Base-by-base conservation (phyloP, 1,140 invertebrate species). In the Pachyrhynchus sulphureomaculatus region DNA sequence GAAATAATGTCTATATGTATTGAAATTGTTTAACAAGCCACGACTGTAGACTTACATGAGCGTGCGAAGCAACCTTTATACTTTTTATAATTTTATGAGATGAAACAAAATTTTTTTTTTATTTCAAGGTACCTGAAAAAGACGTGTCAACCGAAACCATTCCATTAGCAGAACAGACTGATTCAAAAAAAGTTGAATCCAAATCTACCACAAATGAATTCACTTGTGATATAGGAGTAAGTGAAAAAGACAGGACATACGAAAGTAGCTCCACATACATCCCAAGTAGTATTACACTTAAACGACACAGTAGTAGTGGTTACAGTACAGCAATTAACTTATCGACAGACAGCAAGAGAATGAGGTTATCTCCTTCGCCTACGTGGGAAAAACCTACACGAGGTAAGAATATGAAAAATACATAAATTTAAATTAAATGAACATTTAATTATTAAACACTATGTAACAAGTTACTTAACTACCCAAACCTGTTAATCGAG, bases 51-150 rank as follows among this genome's bases (percentile, higher is more conserved):
- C n/a, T n/a, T n/a, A n/a, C n/a, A n/a, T n/a, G n/a, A n/a, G n/a
- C n/a, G n/a, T n/a, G n/a, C n/a, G n/a, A n/a, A n/a, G n/a, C n/a
- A n/a, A n/a, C n/a, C n/a, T n/a, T n/a, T n/a, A n/a, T n/a, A n/a
- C n/a, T n/a, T n/a, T n/a, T n/a, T n/a, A n/a, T n/a, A n/a, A n/a
- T n/a, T n/a, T n/a, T n/a, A n/a, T n/a, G n/a, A n/a, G n/a, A n/a
- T n/a, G n/a, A n/a, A n/a, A n/a, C n/a, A n/a, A n/a, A n/a, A n/a
- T n/a, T n/a, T 24, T 26, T 52, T 12, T 52, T 54, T 32, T 36
- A 0, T 13, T 39, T 56, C 23, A 24, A 66, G 64, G 64, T 62
- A 57, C 64, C 59, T 48, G 59, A 66, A 44, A 62, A 62, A 41
- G 26, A 20, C 32, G 32, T 52, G 8, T 15, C 51, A 6, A 21